phyloP scores from a whole-genome alignment of 1,140 invertebrate genomes.

The Doryteuthis pealeii region DNA sequence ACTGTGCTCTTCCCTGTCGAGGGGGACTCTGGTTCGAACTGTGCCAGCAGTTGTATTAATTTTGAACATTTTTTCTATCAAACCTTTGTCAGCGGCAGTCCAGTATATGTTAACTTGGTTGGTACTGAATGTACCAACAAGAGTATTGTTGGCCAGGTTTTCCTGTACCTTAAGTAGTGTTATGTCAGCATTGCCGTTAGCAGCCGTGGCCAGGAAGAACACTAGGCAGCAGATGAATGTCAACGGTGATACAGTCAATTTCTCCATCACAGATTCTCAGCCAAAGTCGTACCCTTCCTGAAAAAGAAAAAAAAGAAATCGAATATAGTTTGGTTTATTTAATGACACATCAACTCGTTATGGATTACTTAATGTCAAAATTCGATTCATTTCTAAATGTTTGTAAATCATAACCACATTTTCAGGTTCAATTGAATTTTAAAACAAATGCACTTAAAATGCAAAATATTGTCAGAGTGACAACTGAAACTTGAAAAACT shows the following conservation, averaged over 20 bases:
- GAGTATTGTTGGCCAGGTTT: neutral
- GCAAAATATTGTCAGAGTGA: too few relatives aligned
- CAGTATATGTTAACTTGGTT: neutral
- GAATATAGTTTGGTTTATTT: too few relatives aligned
- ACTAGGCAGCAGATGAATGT: neutral
- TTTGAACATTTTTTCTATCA: neutral
- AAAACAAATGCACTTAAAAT: too few relatives aligned
- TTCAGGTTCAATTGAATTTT: too few relatives aligned
- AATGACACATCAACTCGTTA: too few relatives aligned
- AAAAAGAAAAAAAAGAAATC: neutral
- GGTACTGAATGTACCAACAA: neutral
- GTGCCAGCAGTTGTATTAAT: neutral
- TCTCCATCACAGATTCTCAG: slow-evolving; percentile 2
- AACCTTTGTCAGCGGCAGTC: neutral
- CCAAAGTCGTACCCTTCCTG: neutral
- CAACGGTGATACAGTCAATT: neutral
- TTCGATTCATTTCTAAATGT: too few relatives aligned
- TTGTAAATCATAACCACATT: too few relatives aligned
- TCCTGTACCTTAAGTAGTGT: neutral
- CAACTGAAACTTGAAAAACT: too few relatives aligned
- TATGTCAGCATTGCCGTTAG: neutral
- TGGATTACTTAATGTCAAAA: too few relatives aligned
- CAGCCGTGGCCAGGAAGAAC: neutral
- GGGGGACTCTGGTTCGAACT: slow-evolving; percentile 1
- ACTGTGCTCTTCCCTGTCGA: slow-evolving; percentile 8